Conservation (phyloP, 1,140 invertebrate genomes). For the Euschistus heros region DNA sequence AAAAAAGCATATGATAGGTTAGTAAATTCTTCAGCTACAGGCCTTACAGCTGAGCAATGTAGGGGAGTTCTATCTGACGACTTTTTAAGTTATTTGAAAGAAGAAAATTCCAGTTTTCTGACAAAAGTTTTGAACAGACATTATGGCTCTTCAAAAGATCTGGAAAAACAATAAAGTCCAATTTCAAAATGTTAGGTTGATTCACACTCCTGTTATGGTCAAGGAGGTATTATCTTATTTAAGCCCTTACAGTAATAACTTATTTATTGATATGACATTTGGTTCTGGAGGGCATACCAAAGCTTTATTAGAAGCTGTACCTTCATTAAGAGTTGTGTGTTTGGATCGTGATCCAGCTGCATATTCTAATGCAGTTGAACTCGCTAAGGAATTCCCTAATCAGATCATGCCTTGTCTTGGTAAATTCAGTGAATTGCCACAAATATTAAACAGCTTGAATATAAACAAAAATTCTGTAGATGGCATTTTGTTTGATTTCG, state of each 20-base stretch:
- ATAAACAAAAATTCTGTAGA: conserved; percentile 59
- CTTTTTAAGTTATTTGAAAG: conserved; percentile 41
- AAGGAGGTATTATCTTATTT: conserved; percentile 58
- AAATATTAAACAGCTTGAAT: conserved; percentile 47
- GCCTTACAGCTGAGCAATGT: conserved; percentile 57
- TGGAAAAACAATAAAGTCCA: conserved; percentile 6
- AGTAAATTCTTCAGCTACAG: conserved; percentile 49
- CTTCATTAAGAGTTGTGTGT: conserved; percentile 55
- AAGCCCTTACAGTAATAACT: conserved; percentile 46
- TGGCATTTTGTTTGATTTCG: conserved; percentile 84
- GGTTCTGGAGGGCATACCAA: conserved; percentile 82
- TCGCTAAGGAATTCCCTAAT: conserved; percentile 53
- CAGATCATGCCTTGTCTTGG: conserved; percentile 68
- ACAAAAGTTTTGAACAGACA: conserved; percentile 16
- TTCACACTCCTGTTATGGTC: conserved; percentile 59
- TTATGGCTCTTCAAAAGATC: background rate
- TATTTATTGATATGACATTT: conserved; percentile 84
- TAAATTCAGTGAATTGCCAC: conserved; percentile 74
- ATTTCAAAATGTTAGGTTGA: conserved; percentile 19
- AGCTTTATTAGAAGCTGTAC: conserved; percentile 44
- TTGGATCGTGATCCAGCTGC: conserved; percentile 80
- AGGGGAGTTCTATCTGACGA: conserved; percentile 57
- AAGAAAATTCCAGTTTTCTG: conserved; percentile 21
- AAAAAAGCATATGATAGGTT: conserved; percentile 48
- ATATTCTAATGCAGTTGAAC: conserved; percentile 49